These are phyloP conservation scores for Potamarius usumacintae DNA, from an alignment of 2,113 vertebrate genomes.

Conservation along the genomic window DNA sequence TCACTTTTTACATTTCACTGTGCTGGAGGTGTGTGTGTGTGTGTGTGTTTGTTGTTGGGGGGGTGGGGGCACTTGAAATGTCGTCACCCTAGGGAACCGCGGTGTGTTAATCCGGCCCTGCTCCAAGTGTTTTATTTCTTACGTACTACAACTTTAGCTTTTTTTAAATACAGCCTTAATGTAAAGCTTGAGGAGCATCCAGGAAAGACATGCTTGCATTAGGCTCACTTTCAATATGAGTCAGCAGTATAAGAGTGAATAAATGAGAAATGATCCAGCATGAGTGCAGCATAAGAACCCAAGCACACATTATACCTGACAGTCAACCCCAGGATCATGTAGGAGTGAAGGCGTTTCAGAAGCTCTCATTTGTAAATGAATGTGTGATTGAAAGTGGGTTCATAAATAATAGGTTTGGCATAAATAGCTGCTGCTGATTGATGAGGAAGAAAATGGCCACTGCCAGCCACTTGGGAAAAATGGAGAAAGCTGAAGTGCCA, in stretches of 20 bases:
- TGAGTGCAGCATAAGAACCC: slow-evolving; percentile 1
- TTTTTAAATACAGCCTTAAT: background rate
- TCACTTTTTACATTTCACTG: too few species aligned
- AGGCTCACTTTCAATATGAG: background rate
- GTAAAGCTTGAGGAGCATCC: background rate
- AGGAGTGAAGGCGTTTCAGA: background rate
- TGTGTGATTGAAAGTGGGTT: slow-evolving; percentile 25
- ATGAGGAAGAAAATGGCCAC: slow-evolving; percentile 12
- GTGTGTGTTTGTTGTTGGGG: too few species aligned
- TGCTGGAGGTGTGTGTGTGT: too few species aligned
- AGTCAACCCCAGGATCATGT: background rate
- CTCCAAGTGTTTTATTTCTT: background rate
- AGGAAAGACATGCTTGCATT: background rate
- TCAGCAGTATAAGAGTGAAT: background rate
- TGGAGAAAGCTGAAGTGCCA: background rate
- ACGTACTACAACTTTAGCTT: background rate
- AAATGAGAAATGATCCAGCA: slow-evolving; percentile 3
- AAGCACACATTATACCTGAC: slow-evolving; percentile 5
- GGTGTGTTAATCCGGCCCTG: too few species aligned
- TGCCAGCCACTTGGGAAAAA: slow-evolving; percentile 4
- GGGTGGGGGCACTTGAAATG: too few species aligned
- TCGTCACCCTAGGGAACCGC: too few species aligned
- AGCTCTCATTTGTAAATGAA: slow-evolving; percentile 32
- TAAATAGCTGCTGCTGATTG: slow-evolving; percentile 28
- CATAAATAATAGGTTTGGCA: slow-evolving; percentile 17